These are phyloP conservation scores for Protobothrops flavoviridis DNA, from an alignment of 2,113 vertebrate species.

Conservation along the genomic window DNA sequence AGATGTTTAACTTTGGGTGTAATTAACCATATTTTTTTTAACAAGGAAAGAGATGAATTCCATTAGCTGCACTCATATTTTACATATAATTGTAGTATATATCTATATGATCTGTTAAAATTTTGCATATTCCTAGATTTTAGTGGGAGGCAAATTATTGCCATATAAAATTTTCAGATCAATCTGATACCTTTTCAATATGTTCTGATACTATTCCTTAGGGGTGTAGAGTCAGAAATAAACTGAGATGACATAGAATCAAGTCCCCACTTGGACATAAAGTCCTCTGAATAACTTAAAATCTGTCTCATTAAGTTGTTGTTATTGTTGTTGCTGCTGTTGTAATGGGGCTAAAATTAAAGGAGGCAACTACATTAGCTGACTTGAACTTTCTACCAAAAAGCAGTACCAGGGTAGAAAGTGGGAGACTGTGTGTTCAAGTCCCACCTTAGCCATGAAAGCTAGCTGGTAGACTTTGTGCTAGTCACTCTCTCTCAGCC, in stretches of 20 bases:
- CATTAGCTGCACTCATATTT: slow-evolving; percentile 33
- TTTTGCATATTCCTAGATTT: slow-evolving; percentile 5
- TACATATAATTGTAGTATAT: slow-evolving; percentile 40
- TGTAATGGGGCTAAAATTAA: background rate
- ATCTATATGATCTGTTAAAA: slow-evolving; percentile 11
- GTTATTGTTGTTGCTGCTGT: background rate
- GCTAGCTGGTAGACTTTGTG: background rate
- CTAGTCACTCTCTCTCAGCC: background rate
- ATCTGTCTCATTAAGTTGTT: background rate
- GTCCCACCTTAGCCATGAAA: background rate
- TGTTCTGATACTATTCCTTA: background rate
- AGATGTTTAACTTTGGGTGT: slow-evolving; percentile 42
- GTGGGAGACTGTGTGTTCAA: background rate
- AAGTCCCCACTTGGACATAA: background rate
- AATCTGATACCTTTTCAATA: background rate
- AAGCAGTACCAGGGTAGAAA: background rate
- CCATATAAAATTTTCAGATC: background rate
- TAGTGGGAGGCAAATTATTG: background rate
- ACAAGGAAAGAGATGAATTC: slow-evolving; percentile 41
- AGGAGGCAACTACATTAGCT: background rate
- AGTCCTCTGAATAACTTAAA: background rate
- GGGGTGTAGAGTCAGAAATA: background rate
- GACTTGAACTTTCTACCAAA: background rate
- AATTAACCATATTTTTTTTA: slow-evolving; percentile 51
- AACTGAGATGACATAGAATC: background rate